Conservation (phyloP, 2,888 invertebrate species). For the Taphrorychus bicolor region DNA sequence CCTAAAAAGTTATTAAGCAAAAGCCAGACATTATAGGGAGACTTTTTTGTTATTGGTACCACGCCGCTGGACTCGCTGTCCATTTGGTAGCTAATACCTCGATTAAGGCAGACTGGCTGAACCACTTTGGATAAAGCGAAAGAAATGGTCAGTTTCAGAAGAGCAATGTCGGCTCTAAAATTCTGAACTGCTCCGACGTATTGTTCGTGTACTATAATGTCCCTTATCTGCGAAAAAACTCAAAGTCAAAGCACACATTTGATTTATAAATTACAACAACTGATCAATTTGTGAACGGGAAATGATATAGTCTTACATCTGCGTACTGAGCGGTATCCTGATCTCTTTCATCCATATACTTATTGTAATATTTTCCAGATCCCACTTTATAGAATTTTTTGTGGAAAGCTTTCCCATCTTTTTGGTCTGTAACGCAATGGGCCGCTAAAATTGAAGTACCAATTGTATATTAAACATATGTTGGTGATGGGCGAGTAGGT, state of each 20-base stretch:
- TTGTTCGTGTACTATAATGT: conserved; percentile 38
- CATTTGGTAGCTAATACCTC: not conserved
- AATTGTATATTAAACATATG: conserved; percentile 9
- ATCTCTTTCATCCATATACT: conserved; percentile 48
- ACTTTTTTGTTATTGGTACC: too few species aligned
- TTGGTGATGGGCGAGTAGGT: too few species aligned
- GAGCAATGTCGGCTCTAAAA: conserved; percentile 54
- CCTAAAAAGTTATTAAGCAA: conserved; percentile 38
- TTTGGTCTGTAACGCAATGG: conserved; percentile 50
- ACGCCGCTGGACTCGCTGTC: not conserved
- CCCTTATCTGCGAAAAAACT: conserved; percentile 44
- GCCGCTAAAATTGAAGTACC: conserved; percentile 50
- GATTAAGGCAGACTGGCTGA: conserved; percentile 55
- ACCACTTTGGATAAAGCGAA: conserved; percentile 52
- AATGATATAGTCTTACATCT: too few species aligned
- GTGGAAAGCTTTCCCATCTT: conserved; percentile 25
- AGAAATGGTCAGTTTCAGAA: conserved; percentile 49
- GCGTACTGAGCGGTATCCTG: conserved; percentile 48
- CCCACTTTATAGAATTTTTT: conserved; percentile 44
- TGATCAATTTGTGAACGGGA: too few species aligned
- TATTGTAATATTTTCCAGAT: conserved; percentile 54
- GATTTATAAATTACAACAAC: too few species aligned
- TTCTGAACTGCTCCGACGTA: conserved; percentile 47
- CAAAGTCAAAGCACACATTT: too few species aligned
- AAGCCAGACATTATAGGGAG: too few species aligned